A percentile compares a stretch with the other conserved stretches of the same genome.
Evolutionary conservation across 2,888 invertebrate genomes (phyloP).

Genomic region (Chorisops tibialis): DNA sequence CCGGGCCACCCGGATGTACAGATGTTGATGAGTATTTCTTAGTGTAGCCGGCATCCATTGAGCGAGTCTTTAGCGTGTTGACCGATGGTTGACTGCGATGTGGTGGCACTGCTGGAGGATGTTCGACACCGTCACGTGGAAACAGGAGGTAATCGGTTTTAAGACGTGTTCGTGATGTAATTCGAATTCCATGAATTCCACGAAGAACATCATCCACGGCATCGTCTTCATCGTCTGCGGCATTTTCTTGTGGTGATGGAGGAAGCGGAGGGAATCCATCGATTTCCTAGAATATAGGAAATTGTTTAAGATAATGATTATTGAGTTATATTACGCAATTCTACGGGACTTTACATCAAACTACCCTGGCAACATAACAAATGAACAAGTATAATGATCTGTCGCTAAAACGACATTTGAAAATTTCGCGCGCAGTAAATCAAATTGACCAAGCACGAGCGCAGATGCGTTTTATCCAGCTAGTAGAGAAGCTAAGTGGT

Average conservation of each 20-base stretch:
- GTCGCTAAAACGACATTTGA: no score
- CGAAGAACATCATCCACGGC: conserved; percentile 34
- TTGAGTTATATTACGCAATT: no score
- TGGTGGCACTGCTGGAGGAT: conserved; percentile 73
- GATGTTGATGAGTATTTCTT: conserved; percentile 57
- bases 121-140: conserved; percentile 28
- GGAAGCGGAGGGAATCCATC: conserved; percentile 73
- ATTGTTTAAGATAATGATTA: no score
- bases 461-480: no score
- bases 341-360: no score
- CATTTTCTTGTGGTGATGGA: conserved; percentile 72
- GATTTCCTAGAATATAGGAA: conserved; percentile 36
- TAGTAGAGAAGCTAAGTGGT: no score
- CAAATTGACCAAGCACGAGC: no score
- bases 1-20: conserved; percentile 55
- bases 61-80: conserved; percentile 76
- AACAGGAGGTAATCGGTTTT: conserved; percentile 28
- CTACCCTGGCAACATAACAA: no score
- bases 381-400: no score
- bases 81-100: conserved; percentile 56
- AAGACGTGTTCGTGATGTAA: conserved; percentile 36
- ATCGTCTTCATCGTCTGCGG: conserved; percentile 57
- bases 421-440: no score
- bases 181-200: conserved; percentile 32
- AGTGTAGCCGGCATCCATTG: conserved; percentile 78